A percentile compares a stretch with the other conserved stretches of the same genome.
Evolutionary conservation across 2,113 vertebrate species (phyloP).

Genomic region (Apodemus sylvaticus): DNA sequence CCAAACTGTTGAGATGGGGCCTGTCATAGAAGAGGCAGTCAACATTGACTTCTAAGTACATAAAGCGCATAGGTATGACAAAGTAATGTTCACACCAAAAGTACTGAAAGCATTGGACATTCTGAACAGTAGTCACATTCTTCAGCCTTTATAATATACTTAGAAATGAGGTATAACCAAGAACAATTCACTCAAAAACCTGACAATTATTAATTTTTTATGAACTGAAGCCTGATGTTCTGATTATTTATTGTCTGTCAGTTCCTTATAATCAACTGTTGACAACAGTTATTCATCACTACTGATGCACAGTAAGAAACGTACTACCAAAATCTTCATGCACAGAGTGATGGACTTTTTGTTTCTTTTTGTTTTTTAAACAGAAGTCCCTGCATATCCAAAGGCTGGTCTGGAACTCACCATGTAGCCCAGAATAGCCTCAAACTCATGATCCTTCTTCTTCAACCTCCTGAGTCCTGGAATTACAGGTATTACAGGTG

Average conservation of each 20-base stretch:
- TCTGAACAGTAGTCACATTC: neutral
- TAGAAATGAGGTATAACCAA: neutral
- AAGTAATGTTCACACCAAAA: neutral
- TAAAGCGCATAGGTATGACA: neutral
- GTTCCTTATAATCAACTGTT: neutral
- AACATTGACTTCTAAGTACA: neutral
- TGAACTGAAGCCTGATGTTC: neutral
- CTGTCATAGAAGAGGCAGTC: neutral
- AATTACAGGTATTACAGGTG: neutral
- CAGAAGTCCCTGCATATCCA: neutral
- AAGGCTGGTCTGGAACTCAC: neutral
- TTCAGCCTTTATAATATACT: neutral
- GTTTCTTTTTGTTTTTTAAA: neutral
- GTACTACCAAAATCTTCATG: neutral
- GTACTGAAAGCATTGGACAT: neutral
- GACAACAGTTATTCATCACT: neutral
- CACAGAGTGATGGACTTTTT: neutral
- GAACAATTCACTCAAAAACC: neutral
- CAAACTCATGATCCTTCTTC: neutral
- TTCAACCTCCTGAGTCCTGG: neutral
- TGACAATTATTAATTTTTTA: constrained; percentile 1
- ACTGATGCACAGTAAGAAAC: neutral
- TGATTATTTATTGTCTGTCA: neutral
- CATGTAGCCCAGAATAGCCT: neutral
- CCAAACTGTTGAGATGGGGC: neutral